Conservation (phyloP, 1,140 invertebrate genomes). For the Oryctes rhinoceros region DNA sequence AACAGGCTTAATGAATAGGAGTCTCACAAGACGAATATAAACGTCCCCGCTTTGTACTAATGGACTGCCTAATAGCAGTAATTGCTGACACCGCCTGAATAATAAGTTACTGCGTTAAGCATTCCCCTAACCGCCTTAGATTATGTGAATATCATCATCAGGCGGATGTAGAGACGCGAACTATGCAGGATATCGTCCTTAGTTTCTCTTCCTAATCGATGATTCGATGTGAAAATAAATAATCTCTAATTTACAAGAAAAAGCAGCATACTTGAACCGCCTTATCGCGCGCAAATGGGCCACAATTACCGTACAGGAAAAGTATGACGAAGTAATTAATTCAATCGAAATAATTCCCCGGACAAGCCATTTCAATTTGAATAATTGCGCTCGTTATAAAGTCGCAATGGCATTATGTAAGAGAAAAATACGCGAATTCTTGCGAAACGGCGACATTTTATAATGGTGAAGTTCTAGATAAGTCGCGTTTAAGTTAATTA, state of each 20-base stretch:
- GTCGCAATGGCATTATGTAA: not conserved
- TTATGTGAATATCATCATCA: not conserved
- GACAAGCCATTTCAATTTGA: constrained; percentile 3
- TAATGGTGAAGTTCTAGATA: not conserved
- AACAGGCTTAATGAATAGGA: constrained; percentile 34
- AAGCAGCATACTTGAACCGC: not conserved
- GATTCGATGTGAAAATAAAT: not conserved
- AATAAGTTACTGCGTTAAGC: constrained; percentile 20
- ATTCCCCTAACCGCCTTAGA: not conserved
- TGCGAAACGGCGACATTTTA: not conserved
- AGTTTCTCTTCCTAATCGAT: not conserved
- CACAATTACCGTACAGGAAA: not conserved
- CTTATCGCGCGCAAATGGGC: not conserved
- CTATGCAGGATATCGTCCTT: too few relatives aligned
- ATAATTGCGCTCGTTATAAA: not conserved
- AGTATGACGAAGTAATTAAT: constrained; percentile 18
- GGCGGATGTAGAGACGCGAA: not conserved
- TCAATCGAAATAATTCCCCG: not conserved
- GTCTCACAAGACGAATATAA: constrained; percentile 32
- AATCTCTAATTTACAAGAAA: not conserved
- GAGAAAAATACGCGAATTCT: not conserved
- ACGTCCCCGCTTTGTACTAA: constrained; percentile 28
- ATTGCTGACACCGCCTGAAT: constrained; percentile 32
- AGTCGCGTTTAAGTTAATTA: too few relatives aligned
- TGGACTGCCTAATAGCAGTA: constrained; percentile 29